phyloP scores from a whole-genome alignment of 2,113 vertebrate species.

The Lasiurus borealis region DNA sequence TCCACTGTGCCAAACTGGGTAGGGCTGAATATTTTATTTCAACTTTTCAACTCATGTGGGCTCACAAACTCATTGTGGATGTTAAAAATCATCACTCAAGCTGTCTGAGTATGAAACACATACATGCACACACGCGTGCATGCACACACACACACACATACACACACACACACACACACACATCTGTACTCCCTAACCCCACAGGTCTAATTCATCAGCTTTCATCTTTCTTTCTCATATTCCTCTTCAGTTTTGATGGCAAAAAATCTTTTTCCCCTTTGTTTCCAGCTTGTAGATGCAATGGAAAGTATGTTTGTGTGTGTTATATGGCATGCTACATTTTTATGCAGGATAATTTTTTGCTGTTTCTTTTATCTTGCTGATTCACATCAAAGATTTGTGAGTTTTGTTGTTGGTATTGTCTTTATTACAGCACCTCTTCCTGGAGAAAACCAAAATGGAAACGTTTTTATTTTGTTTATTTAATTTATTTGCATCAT shows the following conservation, averaged over 20 bases:
- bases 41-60: neutral
- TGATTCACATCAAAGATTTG: neutral
- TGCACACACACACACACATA: neutral
- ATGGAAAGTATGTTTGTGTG: neutral
- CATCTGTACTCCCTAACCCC: fast-evolving
- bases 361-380: neutral
- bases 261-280: neutral
- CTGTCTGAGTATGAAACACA: neutral
- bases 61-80: neutral
- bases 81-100: neutral
- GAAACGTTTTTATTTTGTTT: neutral
- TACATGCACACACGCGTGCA: neutral
- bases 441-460: neutral
- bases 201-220: neutral
- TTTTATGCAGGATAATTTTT: neutral
- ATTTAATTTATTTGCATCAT: neutral
- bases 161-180: neutral
- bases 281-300: neutral
- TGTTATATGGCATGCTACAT: neutral
- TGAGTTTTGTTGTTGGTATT: neutral
- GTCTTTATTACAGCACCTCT: neutral
- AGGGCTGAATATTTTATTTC: neutral
- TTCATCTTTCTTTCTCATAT: neutral
- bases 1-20: too few species aligned
- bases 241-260: neutral